Base-by-base conservation (phyloP, 2,888 invertebrate genomes). In the Buathra laborator region DNA sequence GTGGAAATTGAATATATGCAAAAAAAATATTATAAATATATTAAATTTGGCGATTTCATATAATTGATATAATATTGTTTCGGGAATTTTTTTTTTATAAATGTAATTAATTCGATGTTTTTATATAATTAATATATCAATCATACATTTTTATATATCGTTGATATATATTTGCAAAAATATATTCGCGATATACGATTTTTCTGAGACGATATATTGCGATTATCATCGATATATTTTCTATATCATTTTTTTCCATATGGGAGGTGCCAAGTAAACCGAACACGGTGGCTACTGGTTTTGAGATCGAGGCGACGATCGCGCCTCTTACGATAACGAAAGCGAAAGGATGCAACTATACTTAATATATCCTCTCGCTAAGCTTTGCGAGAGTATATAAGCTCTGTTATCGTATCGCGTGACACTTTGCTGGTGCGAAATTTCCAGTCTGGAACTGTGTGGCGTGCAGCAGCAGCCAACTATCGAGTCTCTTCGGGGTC, bases 341-440 rank as follows among this genome's bases (percentile, higher is more conserved):
- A 87, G 85, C 86, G 85, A 88, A 86, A 88, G 76, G 85, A 81
- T 72, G 64, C 29, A 66, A 64, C 81, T 74, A 81, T 74, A 81
- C 85, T 82, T 75, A 77, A 86, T 86, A 84, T 85, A 87, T 84
- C 81, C 59, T 75, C 46, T 14, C 32, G 16, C 24, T 32, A 56
- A 67, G 44, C 53, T 29, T 29, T 9, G 44, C 3, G 66, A 43
- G 32, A 51, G 53, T 64, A 37, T 64, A 79, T 79, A 79, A 64
- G 71, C 56, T 37, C 74, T 66, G 86, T 86, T 89, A 90, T 88
- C 87, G 87, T 86, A 87, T 89, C 87, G 88, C 87, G 88, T 89
- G 89, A 89, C 89, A 85, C 88, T 78, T 88, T 86, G 85, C 87
- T 87, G 87, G 89, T 88, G 88, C 86, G 90, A 90, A 90, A 86